These are phyloP conservation scores for Bovichtus variegatus DNA, from an alignment of 2,797 vertebrate genomes.

Conservation along the genomic window DNA sequence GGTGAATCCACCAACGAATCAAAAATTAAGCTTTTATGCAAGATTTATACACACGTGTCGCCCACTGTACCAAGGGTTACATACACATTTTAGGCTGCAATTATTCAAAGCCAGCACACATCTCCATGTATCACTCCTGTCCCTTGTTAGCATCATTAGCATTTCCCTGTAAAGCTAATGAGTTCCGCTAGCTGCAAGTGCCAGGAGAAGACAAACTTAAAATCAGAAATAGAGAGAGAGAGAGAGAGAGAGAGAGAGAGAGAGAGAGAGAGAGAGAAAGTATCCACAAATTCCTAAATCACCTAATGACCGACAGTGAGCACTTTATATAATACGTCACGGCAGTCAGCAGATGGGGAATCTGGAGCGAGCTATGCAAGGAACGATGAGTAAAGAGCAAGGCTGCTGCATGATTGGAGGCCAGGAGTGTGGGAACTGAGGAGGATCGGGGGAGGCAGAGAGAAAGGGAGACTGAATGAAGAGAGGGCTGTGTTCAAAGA, in stretches of 20 bases:
- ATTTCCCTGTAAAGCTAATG: neutral
- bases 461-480: neutral
- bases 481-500: slow-evolving; percentile 23
- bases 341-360: slow-evolving; percentile 53
- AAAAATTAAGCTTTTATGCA: too few species aligned
- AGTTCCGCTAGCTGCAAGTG: neutral
- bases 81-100: neutral
- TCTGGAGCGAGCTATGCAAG: slow-evolving; percentile 36
- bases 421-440: slow-evolving; percentile 51
- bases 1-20: too few species aligned
- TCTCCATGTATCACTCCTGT: neutral
- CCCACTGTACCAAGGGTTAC: neutral
- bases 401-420: slow-evolving; percentile 54
- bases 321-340: slow-evolving; percentile 46
- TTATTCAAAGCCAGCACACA: neutral
- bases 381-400: slow-evolving; percentile 64
- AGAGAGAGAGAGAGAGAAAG: neutral
- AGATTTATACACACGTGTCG: too few species aligned
- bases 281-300: slow-evolving; percentile 35
- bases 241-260: neutral
- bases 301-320: slow-evolving; percentile 57
- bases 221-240: neutral
- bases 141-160: neutral
- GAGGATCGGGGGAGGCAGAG: slow-evolving; percentile 3
- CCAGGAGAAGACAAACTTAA: slow-evolving; percentile 11